Base-by-base conservation (phyloP, 2,888 invertebrate species). In the Cremastinae sp. region DNA sequence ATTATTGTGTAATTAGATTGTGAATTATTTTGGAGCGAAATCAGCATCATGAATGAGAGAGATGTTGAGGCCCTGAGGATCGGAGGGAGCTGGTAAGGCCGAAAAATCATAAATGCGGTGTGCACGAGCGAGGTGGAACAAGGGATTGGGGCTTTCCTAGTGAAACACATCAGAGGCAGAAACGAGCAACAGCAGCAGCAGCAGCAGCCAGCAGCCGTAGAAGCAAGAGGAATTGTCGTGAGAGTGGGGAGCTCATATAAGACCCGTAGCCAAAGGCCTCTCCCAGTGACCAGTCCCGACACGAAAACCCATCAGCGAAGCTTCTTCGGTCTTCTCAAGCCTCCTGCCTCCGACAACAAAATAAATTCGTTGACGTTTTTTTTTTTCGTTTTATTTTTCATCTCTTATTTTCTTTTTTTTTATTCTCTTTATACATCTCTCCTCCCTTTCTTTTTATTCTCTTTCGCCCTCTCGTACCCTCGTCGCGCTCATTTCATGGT, bases 241-340 rank as follows among this genome's bases (percentile, higher is more conserved):
- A 86, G 88, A 88, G 88, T 88, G 88, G 88, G 88, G 88, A 85
- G 87, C 83, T 88, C 88, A 88, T 88, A 88, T 88, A 88, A 88
- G 88, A 88, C 87, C 86, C 84, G 85, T 86, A 87, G 81, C 83
- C 87, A 88, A 88, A 87, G 85, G 87, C 87, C 88, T 89, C 88
- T 88, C 87, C 86, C 88, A 88, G 88, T 89, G 87, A 88, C 84
- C 88, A 89, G 88, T 88, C 87, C 85, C 86, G 85, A 87, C 86
- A 88, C 88, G 88, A 89, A 88, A 88, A 89, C 89, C 86, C 87
- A 88, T 88, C 88, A 85, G 84, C 85, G 84, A 84, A 86, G 85
- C 86, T 86, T 87, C 87, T 85, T 88, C 86, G 83, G 82, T 78
- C 76, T 59, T 73, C 65, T 78, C 78, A 55, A 71, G 75, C 58